phyloP scores from a whole-genome alignment of 2,888 invertebrate species.

The Rhingia rostrata region DNA sequence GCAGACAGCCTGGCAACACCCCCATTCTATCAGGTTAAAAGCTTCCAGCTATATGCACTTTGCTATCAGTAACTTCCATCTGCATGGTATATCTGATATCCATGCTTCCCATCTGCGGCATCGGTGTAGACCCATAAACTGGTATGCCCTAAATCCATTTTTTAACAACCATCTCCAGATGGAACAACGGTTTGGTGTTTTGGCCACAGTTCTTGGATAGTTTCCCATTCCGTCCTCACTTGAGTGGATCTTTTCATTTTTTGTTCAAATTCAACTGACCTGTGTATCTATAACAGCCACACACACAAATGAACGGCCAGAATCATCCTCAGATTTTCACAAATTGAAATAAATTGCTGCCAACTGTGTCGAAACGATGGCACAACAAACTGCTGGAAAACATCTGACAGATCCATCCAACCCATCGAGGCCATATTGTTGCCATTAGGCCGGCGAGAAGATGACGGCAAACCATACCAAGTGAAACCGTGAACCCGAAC shows the following conservation, averaged over 20 bases:
- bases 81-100: slow-evolving; percentile 31
- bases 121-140: slow-evolving; percentile 26
- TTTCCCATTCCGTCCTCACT: slow-evolving; percentile 10
- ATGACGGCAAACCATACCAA: slow-evolving; percentile 8
- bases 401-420: slow-evolving; percentile 60
- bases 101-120: not conserved
- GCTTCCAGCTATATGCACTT: slow-evolving; percentile 72
- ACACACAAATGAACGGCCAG: slow-evolving; percentile 47
- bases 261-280: slow-evolving; percentile 41
- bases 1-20: slow-evolving; percentile 68
- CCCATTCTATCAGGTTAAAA: slow-evolving; percentile 64
- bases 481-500: slow-evolving; percentile 39
- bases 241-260: not conserved
- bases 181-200: slow-evolving; percentile 37
- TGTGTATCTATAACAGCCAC: slow-evolving; percentile 34
- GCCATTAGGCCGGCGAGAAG: slow-evolving; percentile 40
- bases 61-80: slow-evolving; percentile 64
- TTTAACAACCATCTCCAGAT: slow-evolving; percentile 43
- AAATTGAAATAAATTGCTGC: slow-evolving; percentile 74
- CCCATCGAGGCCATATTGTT: slow-evolving; percentile 43
- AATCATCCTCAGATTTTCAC: slow-evolving; percentile 70
- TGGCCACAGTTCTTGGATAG: slow-evolving; percentile 47
- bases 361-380: slow-evolving; percentile 69
- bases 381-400: slow-evolving; percentile 13
- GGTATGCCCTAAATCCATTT: slow-evolving; percentile 64